Conservation (phyloP, 1,140 invertebrate genomes). For the Telenomus remus region DNA sequence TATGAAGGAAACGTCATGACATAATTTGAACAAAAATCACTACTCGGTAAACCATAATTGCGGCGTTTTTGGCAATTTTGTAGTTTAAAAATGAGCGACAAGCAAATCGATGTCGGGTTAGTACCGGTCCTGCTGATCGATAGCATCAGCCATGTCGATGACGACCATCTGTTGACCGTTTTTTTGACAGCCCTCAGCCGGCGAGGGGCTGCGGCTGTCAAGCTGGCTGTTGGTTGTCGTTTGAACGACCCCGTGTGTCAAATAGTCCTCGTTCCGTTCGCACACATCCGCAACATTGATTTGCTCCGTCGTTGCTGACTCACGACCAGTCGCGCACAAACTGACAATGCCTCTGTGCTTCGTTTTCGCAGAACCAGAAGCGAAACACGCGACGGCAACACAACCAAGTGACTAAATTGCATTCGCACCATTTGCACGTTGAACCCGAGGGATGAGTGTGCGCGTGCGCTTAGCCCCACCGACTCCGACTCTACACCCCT, state of each 20-base stretch:
- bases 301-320: neutral
- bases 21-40: too few species aligned
- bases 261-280: neutral
- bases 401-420: constrained; percentile 8
- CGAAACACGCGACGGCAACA: constrained; percentile 8
- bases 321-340: constrained; percentile 33
- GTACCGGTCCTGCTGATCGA: constrained; percentile 71
- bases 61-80: too few species aligned
- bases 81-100: too few species aligned
- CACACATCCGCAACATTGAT: neutral
- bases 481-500: neutral
- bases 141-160: constrained; percentile 73
- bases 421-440: constrained; percentile 21
- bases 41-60: too few species aligned
- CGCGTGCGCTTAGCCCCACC: constrained; percentile 4
- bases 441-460: constrained; percentile 19
- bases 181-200: constrained; percentile 5
- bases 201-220: constrained; percentile 24
- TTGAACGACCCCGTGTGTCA: neutral
- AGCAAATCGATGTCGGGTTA: too few species aligned
- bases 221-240: constrained; percentile 24
- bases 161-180: constrained; percentile 67
- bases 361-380: constrained; percentile 18
- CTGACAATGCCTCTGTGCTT: constrained; percentile 20
- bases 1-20: too few species aligned